phyloP scores from a whole-genome alignment of 2,888 invertebrate genomes.

The Lordiphosa andalusiaca region DNA sequence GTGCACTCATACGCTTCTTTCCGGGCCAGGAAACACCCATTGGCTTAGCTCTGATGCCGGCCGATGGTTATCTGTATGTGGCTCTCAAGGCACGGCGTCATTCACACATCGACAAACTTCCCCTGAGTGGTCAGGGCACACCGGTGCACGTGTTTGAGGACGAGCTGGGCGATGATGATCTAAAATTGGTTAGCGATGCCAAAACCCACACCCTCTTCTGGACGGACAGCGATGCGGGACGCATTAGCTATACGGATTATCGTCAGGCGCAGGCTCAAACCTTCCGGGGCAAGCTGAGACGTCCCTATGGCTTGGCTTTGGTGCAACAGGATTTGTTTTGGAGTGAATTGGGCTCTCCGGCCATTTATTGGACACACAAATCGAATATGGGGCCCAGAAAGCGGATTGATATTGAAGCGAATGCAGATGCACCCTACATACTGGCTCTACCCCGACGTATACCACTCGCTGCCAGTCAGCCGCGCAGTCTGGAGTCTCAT shows the following conservation, averaged over 20 bases:
- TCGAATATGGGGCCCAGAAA: slow-evolving; percentile 77
- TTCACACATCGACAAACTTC: slow-evolving; percentile 85
- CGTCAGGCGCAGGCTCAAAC: slow-evolving; percentile 82
- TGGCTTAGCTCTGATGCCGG: slow-evolving; percentile 84
- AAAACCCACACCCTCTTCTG: slow-evolving; percentile 84
- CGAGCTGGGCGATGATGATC: slow-evolving; percentile 76
- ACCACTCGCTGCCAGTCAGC: slow-evolving; percentile 55
- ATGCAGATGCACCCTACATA: slow-evolving; percentile 36
- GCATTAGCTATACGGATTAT: slow-evolving; percentile 84
- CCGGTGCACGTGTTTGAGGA: slow-evolving; percentile 78
- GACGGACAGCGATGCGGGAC: slow-evolving; percentile 85
- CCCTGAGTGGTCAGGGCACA: slow-evolving; percentile 84
- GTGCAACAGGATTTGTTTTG: slow-evolving; percentile 86
- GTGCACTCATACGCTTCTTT: slow-evolving; percentile 83
- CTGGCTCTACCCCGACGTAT: slow-evolving; percentile 53
- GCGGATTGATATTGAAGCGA: slow-evolving; percentile 70
- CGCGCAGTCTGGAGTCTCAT: slow-evolving; percentile 77
- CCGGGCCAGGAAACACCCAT: slow-evolving; percentile 84
- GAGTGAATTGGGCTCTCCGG: slow-evolving; percentile 83
- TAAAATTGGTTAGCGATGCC: slow-evolving; percentile 79
- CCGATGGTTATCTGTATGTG: slow-evolving; percentile 83
- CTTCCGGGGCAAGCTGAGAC: slow-evolving; percentile 80
- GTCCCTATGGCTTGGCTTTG: slow-evolving; percentile 83
- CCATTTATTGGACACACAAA: slow-evolving; percentile 84
- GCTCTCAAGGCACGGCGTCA: slow-evolving; percentile 81